These are phyloP conservation scores for Vimba vimba DNA, from an alignment of 2,113 vertebrate genomes.

Conservation along the genomic window DNA sequence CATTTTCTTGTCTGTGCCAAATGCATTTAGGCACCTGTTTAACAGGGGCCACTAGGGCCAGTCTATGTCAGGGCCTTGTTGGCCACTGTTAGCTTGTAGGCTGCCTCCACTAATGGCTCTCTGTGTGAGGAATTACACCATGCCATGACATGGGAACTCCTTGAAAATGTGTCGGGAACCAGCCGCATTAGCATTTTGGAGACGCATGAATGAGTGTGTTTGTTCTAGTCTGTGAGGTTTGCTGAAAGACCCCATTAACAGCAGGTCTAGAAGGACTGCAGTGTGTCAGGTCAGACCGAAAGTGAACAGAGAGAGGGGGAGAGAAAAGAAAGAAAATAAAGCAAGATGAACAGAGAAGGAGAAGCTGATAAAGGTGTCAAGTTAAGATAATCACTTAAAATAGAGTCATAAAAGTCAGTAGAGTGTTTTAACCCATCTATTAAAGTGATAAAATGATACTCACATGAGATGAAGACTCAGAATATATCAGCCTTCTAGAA, in stretches of 20 bases:
- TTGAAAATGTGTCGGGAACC: constrained; percentile 67
- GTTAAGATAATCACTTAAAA: neutral
- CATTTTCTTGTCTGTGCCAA: constrained; percentile 1
- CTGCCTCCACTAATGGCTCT: constrained; percentile 45
- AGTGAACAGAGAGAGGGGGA: constrained; percentile 19
- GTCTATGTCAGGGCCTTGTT: constrained; percentile 43
- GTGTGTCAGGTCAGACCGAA: constrained; percentile 15
- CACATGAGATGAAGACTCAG: neutral
- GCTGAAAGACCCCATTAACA: constrained; percentile 72
- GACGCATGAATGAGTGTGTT: constrained; percentile 70
- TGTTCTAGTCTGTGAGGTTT: constrained; percentile 67
- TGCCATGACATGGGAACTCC: constrained; percentile 63
- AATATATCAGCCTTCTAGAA: too few species aligned
- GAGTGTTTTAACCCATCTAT: neutral
- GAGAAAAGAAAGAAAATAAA: neutral
- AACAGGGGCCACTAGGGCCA: neutral
- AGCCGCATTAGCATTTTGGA: constrained; percentile 76
- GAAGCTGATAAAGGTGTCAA: neutral
- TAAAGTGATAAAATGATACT: neutral
- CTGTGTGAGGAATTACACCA: constrained; percentile 50
- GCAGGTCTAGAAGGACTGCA: constrained; percentile 59
- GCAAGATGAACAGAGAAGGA: neutral
- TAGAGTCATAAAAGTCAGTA: too few species aligned
- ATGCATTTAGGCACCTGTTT: neutral
- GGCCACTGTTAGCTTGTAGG: constrained; percentile 52